phyloP scores from a whole-genome alignment of 2,797 vertebrate species.

The Eulemur rubriventer region DNA sequence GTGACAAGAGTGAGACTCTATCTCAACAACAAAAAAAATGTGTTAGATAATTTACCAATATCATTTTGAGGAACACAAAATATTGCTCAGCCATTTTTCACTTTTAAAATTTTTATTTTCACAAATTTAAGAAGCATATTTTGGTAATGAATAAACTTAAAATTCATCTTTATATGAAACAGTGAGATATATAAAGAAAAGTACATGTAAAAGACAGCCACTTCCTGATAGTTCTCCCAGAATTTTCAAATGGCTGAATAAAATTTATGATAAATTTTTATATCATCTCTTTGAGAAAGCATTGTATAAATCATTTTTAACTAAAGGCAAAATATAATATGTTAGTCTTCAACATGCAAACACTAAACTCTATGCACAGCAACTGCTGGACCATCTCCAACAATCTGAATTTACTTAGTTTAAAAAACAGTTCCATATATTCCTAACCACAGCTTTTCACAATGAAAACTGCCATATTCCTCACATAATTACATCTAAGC shows the following conservation, averaged over 20 bases:
- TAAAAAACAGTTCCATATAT: not conserved
- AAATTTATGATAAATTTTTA: conserved; percentile 20
- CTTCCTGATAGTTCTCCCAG: not conserved
- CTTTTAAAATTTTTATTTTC: conserved; percentile 29
- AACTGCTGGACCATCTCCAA: conserved; percentile 25
- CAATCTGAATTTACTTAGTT: conserved; percentile 31
- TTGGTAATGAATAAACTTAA: not conserved
- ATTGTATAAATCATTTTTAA: conserved; percentile 21
- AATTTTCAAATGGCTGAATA: conserved; percentile 30
- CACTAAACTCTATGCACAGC: not conserved
- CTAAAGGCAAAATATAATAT: not conserved
- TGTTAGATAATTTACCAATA: not conserved
- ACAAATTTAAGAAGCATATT: not conserved
- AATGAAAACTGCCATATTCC: conserved; percentile 17
- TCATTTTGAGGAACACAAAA: not conserved
- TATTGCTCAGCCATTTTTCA: not conserved
- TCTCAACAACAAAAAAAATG: not conserved
- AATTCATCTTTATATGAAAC: conserved; percentile 19
- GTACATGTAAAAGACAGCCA: not conserved
- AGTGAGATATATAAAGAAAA: not conserved
- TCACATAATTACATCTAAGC: conserved; percentile 39
- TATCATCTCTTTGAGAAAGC: not conserved
- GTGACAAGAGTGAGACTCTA: not conserved
- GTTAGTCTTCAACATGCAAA: not conserved
- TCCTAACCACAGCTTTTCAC: conserved; percentile 23